These are phyloP conservation scores for Diadumene lineata DNA, from an alignment of 92 coral and sea anemone species.

Conservation along the genomic window DNA sequence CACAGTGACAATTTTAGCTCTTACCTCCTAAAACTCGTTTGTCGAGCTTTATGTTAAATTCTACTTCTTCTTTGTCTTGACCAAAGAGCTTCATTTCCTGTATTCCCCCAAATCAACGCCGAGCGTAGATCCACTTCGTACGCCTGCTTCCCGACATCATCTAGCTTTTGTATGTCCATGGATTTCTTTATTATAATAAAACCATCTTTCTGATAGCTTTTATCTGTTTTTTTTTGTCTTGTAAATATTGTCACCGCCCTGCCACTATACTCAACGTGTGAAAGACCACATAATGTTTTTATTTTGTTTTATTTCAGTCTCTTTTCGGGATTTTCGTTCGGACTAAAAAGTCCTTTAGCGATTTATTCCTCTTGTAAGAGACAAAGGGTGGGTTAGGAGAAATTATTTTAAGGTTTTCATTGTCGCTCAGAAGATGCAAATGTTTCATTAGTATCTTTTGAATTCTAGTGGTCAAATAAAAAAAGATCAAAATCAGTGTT, in stretches of 20 bases:
- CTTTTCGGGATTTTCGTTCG: too few species aligned
- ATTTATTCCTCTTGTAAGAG: too few species aligned
- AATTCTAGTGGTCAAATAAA: constrained; percentile 3
- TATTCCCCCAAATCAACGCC: constrained; percentile 17
- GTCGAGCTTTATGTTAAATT: constrained; percentile 22
- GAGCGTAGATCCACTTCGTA: constrained; percentile 20
- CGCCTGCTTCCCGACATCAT: not conserved
- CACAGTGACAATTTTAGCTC: not conserved
- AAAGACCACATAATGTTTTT: too few species aligned
- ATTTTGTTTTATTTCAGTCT: too few species aligned
- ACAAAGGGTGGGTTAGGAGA: too few species aligned
- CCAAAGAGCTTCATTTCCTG: constrained; percentile 17
- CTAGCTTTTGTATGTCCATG: not conserved
- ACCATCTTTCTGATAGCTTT: constrained; percentile 15
- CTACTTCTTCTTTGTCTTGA: constrained; percentile 5
- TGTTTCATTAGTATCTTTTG: constrained; percentile 11
- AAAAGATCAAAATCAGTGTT: not conserved
- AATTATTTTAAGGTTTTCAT: too few species aligned
- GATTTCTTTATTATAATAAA: constrained; percentile 1
- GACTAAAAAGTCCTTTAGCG: too few species aligned
- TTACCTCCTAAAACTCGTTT: constrained; percentile 20
- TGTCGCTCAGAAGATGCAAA: too few species aligned
- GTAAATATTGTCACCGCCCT: too few species aligned
- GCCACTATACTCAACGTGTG: too few species aligned
- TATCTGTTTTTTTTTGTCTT: constrained; percentile 14